phyloP scores from a whole-genome alignment of 2,888 invertebrate genomes.

The Auanema freiburgensis region DNA sequence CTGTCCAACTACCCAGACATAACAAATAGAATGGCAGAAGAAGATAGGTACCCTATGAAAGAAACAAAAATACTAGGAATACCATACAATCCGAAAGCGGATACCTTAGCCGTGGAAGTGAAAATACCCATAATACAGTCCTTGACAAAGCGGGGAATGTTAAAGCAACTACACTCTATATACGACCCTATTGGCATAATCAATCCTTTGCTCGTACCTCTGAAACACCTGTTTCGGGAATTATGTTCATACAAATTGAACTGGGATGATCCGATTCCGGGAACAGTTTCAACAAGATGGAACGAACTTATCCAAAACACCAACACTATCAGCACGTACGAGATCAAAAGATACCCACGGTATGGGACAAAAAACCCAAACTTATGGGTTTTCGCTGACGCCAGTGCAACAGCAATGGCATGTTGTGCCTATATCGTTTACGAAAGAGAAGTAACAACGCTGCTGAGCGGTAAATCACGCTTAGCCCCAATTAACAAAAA shows the following conservation, averaged over 20 bases:
- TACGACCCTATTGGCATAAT: constrained; percentile 3
- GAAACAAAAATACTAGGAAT: neutral
- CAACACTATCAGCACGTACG: too few species aligned
- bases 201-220: neutral
- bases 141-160: neutral
- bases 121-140: neutral
- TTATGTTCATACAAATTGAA: too few species aligned
- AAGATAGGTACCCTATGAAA: neutral
- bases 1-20: neutral
- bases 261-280: neutral
- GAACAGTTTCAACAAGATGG: neutral
- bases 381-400: neutral
- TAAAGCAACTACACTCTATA: neutral
- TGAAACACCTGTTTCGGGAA: neutral
- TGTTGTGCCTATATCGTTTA: neutral
- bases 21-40: neutral
- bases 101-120: neutral
- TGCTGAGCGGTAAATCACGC: neutral
- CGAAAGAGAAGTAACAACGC: neutral
- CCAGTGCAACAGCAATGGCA: neutral
- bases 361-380: too few species aligned
- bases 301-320: neutral
- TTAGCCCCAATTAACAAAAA: neutral
- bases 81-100: neutral
- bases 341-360: neutral